phyloP scores from a whole-genome alignment of 2,113 vertebrate species.

The Phrynosoma platyrhinos region DNA sequence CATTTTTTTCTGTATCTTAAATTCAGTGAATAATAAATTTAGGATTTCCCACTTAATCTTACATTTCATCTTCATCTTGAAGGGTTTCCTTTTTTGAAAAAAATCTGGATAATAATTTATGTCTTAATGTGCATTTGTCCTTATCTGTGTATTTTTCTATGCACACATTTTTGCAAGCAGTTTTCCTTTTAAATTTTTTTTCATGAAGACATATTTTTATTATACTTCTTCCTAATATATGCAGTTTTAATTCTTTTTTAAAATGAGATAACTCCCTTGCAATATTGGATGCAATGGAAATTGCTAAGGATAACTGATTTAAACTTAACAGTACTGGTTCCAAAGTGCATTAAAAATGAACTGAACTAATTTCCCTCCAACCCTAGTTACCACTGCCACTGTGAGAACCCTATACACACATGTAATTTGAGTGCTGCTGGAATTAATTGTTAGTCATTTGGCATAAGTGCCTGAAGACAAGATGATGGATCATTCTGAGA shows the following conservation, averaged over 20 bases:
- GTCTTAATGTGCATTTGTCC: too few relatives aligned
- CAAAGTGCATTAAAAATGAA: background rate
- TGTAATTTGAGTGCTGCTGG: background rate
- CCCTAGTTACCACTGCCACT: background rate
- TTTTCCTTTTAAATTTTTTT: background rate
- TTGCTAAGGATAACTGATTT: background rate
- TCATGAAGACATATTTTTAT: too few relatives aligned
- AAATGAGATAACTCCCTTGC: too few relatives aligned
- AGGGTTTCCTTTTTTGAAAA: too few relatives aligned
- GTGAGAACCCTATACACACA: background rate
- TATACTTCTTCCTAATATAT: background rate
- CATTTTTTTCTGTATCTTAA: too few relatives aligned
- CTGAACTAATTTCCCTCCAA: background rate
- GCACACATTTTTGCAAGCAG: too few relatives aligned
- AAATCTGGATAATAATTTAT: background rate
- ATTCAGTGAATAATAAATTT: too few relatives aligned
- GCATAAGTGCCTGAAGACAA: background rate
- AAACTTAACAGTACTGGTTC: background rate
- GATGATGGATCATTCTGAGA: background rate
- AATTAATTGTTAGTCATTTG: background rate
- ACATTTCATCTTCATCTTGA: background rate
- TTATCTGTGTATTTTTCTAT: too few relatives aligned
- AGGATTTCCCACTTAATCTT: background rate
- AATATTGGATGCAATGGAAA: background rate
- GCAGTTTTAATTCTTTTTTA: too few relatives aligned